phyloP scores from a whole-genome alignment of 1,140 invertebrate genomes.

The Drosophila kohkoa region DNA sequence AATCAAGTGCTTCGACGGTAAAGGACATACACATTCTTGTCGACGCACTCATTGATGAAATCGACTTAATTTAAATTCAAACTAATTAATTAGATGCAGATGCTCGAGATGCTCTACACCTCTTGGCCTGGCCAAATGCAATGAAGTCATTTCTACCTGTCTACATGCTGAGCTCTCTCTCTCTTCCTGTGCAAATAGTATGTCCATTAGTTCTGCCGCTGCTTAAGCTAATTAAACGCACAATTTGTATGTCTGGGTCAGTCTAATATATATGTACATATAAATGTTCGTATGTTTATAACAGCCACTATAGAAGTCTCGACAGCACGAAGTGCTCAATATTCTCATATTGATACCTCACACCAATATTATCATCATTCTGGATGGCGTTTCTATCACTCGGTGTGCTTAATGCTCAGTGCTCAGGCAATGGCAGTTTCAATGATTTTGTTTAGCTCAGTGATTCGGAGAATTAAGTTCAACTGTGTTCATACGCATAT shows the following conservation, averaged over 20 bases:
- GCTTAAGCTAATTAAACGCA: constrained; percentile 59
- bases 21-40: constrained; percentile 45
- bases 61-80: constrained; percentile 80
- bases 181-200: constrained; percentile 12
- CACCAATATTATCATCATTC: constrained; percentile 12
- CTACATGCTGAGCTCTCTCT: background rate
- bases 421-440: constrained; percentile 68
- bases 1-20: constrained; percentile 46
- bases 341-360: constrained; percentile 33
- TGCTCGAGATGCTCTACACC: background rate
- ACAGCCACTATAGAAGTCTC: constrained; percentile 13
- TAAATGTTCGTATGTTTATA: background rate
- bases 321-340: constrained; percentile 25
- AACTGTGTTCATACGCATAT: constrained; percentile 29
- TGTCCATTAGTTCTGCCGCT: constrained; percentile 29
- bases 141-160: constrained; percentile 22
- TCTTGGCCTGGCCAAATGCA: background rate
- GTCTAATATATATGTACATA: too few species aligned
- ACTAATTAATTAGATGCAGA: constrained; percentile 76
- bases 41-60: constrained; percentile 57
- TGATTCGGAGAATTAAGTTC: constrained; percentile 81
- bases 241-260: constrained; percentile 50
- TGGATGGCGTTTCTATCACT: constrained; percentile 22
- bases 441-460: constrained; percentile 83
- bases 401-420: constrained; percentile 16